phyloP scores from a whole-genome alignment of 64 coral and sea anemone genomes.

The Exaiptasia diaphana region DNA sequence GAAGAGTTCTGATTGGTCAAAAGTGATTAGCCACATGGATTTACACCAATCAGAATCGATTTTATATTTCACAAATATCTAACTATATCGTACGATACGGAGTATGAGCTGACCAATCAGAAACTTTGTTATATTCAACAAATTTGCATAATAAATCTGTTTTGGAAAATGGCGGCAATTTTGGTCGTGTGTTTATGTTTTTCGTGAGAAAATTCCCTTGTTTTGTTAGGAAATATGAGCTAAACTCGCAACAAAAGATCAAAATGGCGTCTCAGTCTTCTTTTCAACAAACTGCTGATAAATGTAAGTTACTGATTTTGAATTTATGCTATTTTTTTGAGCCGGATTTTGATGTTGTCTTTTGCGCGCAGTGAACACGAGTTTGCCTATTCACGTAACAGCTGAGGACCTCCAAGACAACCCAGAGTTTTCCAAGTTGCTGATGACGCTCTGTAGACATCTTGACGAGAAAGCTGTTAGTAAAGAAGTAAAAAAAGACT shows the following conservation, averaged over 20 bases:
- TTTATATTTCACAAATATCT: conserved; percentile 8
- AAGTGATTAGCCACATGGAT: not conserved
- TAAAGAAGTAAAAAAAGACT: conserved; percentile 42
- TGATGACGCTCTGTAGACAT: conserved; percentile 58
- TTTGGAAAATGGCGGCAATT: conserved; percentile 61
- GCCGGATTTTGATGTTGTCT: not conserved
- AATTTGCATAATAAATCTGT: not conserved
- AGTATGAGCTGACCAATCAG: conserved; percentile 32
- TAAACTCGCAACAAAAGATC: not conserved
- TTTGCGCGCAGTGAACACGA: conserved; percentile 27
- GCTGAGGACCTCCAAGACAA: conserved; percentile 71
- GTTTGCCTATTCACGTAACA: conserved; percentile 57
- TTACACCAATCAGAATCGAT: not conserved
- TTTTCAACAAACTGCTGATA: conserved; percentile 40
- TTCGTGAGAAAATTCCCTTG: not conserved
- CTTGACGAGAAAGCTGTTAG: conserved; percentile 66
- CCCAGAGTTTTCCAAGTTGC: conserved; percentile 85
- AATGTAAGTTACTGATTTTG: conserved; percentile 19
- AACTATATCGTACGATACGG: not conserved
- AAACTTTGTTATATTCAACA: not conserved
- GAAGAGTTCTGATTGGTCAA: conserved; percentile 11
- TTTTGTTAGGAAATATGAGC: not conserved
- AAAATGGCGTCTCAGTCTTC: conserved; percentile 11
- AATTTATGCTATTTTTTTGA: not conserved
- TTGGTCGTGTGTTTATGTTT: not conserved